Conservation (phyloP, 2,888 invertebrate species). For the Pseudococcus viburni region DNA sequence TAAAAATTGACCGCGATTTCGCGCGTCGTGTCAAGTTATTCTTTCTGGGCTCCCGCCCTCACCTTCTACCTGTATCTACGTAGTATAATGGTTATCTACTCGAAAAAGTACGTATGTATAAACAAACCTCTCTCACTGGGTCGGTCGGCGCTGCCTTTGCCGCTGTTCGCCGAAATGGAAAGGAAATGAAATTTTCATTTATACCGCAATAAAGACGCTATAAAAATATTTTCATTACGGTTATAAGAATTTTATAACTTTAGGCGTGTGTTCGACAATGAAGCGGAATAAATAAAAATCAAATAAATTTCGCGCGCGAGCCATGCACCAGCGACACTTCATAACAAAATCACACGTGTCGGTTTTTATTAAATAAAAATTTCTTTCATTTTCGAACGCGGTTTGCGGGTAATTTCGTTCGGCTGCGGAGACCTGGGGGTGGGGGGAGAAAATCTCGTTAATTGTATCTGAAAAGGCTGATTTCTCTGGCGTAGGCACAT, state of each 20-base stretch:
- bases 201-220: slow-evolving; percentile 58
- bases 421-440: background rate
- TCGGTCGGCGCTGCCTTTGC: background rate
- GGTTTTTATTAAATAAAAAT: background rate
- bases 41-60: background rate
- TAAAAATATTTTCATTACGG: slow-evolving; percentile 64
- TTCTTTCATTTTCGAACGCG: background rate
- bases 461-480: background rate
- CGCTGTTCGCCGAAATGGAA: slow-evolving; percentile 20
- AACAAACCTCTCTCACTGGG: background rate
- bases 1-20: slow-evolving; percentile 31
- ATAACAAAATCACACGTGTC: slow-evolving; percentile 16
- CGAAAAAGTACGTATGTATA: background rate
- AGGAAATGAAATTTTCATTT: slow-evolving; percentile 56
- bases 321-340: background rate
- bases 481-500: background rate
- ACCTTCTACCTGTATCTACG: background rate
- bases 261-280: slow-evolving; percentile 49
- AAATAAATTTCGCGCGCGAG: slow-evolving; percentile 26
- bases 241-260: slow-evolving; percentile 65
- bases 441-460: background rate
- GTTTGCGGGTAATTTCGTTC: background rate
- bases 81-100: background rate
- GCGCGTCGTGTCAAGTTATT: slow-evolving; percentile 9
- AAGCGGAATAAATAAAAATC: slow-evolving; percentile 54